Evolutionary conservation across 2,797 vertebrate species (phyloP).

Genomic region (Lepidocolaptes lacrymiger): DNA sequence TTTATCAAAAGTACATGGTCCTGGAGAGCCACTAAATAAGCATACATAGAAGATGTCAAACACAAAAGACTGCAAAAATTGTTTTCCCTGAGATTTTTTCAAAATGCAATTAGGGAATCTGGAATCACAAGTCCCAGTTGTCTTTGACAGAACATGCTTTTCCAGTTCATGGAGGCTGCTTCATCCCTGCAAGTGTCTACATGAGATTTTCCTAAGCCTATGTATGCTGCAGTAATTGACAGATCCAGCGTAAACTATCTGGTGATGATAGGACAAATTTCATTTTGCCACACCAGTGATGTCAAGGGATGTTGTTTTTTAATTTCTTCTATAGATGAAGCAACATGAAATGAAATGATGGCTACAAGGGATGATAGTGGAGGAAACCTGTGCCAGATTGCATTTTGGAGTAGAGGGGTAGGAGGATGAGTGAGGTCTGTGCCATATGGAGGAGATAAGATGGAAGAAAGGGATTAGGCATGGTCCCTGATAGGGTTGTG

Average conservation of each 20-base stretch:
- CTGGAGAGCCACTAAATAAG: not conserved
- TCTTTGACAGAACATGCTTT: not conserved
- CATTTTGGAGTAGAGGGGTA: not conserved
- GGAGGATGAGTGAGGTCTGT: not conserved
- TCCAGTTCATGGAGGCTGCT: not conserved
- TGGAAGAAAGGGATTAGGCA: not conserved
- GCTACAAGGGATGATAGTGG: not conserved
- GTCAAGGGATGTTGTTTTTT: not conserved
- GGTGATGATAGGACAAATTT: not conserved
- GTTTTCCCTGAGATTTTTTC: not conserved
- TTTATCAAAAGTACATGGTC: not conserved
- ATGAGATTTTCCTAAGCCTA: not conserved
- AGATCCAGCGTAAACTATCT: not conserved
- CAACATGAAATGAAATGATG: not conserved
- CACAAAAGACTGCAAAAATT: not conserved
- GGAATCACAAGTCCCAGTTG: not conserved
- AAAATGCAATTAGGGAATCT: not conserved
- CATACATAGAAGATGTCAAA: not conserved
- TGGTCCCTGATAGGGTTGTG: not conserved
- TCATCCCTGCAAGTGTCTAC: rapidly evolving
- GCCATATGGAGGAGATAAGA: not conserved
- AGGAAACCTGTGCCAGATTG: not conserved
- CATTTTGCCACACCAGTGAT: not conserved
- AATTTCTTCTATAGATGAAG: not conserved
- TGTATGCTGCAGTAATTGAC: not conserved